These are phyloP conservation scores for Ectropis grisescens DNA, from an alignment of 1,140 invertebrate species.

Conservation along the genomic window DNA sequence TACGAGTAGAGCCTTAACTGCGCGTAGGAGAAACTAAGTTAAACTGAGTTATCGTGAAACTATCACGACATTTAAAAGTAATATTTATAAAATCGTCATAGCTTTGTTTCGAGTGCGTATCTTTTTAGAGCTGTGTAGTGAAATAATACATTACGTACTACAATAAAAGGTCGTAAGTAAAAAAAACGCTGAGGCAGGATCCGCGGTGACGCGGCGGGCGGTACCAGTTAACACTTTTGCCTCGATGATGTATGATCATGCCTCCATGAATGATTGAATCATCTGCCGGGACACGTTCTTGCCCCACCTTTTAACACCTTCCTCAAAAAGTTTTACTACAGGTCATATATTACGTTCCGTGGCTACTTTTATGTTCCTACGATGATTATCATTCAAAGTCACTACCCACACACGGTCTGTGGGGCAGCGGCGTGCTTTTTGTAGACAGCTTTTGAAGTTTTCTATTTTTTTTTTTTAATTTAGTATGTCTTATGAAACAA, in stretches of 20 bases:
- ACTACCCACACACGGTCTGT: constrained; percentile 35
- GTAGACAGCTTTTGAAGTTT: no score
- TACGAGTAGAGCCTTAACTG: no score
- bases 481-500: no score
- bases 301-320: constrained; percentile 59
- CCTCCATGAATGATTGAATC: constrained; percentile 65
- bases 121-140: no score
- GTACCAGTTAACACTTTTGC: constrained; percentile 51
- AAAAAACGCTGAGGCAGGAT: constrained; percentile 27
- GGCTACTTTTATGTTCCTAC: constrained; percentile 60
- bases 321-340: constrained; percentile 58
- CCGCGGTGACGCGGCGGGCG: constrained; percentile 20
- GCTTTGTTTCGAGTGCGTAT: no score
- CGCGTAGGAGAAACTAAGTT: no score
- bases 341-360: constrained; percentile 48
- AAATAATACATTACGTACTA: constrained; percentile 33
- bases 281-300: constrained; percentile 50
- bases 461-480: no score
- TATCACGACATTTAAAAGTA: no score
- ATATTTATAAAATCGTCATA: no score
- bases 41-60: no score
- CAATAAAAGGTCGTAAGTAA: constrained; percentile 33
- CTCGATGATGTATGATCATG: constrained; percentile 60
- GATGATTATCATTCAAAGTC: constrained; percentile 60
- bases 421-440: constrained; percentile 19